Percentiles rank a stretch among this genome's conserved stretches.
Evolutionary conservation across 1,140 invertebrate genomes (phyloP).

Genomic region (Onthophagus taurus): DNA sequence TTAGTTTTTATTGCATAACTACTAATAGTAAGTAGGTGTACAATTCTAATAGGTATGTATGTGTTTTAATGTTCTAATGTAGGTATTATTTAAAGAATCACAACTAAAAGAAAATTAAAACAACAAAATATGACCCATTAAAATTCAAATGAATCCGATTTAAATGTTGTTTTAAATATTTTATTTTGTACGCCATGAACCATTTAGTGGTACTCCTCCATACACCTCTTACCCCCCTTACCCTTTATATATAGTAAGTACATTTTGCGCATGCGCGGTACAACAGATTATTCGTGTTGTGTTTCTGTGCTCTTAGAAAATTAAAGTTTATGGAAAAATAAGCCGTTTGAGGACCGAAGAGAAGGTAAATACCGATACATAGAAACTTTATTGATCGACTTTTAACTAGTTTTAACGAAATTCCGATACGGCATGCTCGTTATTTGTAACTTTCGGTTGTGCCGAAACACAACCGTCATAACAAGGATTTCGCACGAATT

Average conservation of each 20-base stretch:
- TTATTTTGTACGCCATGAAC: too few species aligned
- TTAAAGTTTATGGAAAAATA: constrained; percentile 20
- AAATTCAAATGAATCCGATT: too few species aligned
- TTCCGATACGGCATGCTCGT: not conserved
- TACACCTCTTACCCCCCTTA: constrained; percentile 13
- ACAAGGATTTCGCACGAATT: constrained; percentile 16
- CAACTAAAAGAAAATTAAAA: too few species aligned
- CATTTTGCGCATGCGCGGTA: constrained; percentile 18
- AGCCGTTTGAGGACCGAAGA: not conserved
- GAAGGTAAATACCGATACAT: constrained; percentile 18
- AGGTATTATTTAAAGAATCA: too few species aligned
- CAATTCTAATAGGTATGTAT: too few species aligned
- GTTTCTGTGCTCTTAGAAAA: constrained; percentile 25
- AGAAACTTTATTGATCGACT: constrained; percentile 13
- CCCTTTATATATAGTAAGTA: too few species aligned
- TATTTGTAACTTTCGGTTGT: constrained; percentile 16
- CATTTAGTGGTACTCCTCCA: too few species aligned
- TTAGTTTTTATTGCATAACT: too few species aligned
- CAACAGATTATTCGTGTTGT: constrained; percentile 22
- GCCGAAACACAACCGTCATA: constrained; percentile 22
- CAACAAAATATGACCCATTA: too few species aligned
- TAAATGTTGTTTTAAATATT: too few species aligned
- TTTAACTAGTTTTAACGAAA: constrained; percentile 11
- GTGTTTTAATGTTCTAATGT: too few species aligned
- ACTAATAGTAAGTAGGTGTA: too few species aligned